Evolutionary conservation across 2,888 invertebrate genomes (phyloP), one percentile per base, ranked within the genome.

Genomic region (Acleris emargana): DNA sequence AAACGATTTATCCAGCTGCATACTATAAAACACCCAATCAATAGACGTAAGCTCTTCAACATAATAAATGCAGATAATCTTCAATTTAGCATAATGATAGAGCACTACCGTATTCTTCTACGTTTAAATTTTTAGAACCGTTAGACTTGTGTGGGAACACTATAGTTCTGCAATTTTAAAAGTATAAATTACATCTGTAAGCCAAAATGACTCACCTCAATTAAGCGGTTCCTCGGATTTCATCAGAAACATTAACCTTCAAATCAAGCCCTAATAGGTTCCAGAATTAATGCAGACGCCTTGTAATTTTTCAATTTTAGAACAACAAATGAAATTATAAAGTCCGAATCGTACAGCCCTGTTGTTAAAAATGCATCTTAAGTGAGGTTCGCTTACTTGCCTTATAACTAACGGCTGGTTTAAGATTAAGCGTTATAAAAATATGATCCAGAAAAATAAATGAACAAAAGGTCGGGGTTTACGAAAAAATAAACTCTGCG

Each of bases 301-400:
- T 82, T 81, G 72, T 83, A 86, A 87, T 85, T 81, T 82, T 84
- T 83, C 81, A 85, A 84, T 86, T 86, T 83, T 70, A 75, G 64
- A 73, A 80, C 75, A 80, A 76, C 79, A 85, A 84, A 83, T 80
- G 80, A 87, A 79, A 85, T 84, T 84, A 79, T 74, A 76, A 66
- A 73, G 67, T 72, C 64, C 61, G 70, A 72, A 69, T 72, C 60
- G 60, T 66, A 58, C 80, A 83, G 73, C 86, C 87, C 84, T 87
- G 71, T 84, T 73, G 79, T 87, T 87, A 86, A 84, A 85, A 83
- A 82, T 76, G 77, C 79, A 81, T 83, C 80, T 78, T 80, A 82
- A 82, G 82, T 82, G 76, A 80, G 80, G 77, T 80, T 79, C 76
- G 76, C 74, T 78, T 78, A 81, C 81, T 80, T 80, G 73, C 74